Evolutionary conservation across 2,888 invertebrate species (phyloP), one percentile per base, ranked within the genome.

Genomic region (Folsomia manolachei): DNA sequence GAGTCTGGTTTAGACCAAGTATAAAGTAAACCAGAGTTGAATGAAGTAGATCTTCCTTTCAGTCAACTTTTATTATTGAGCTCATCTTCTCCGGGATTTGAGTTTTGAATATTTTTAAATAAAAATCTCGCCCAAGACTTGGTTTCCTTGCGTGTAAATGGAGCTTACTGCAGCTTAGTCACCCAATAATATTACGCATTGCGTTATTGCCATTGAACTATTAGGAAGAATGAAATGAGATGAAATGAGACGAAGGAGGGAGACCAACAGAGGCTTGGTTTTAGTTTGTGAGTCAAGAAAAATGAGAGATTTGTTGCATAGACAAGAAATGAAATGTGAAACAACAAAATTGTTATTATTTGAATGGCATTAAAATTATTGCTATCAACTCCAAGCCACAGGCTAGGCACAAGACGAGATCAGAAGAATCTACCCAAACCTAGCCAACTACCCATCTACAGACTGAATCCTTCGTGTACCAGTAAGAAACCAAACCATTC

Each of bases 361-460:
- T 56, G 56, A 56, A 56, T 56, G 56, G 21, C 56, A 56, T 56
- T 56, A 56, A 56, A 56, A 56, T 56, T 56, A 56, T 56, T 56
- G 56, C 56, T 21, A 56, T 56, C 56, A 56, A 56, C 11, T 56
- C 56, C n/a, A 19, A 56, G 56, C 56, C 56, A 56, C 18, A 56
- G 56, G 56, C 56, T 4, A 56, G 56, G 56, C 56, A 56, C 56
- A 56, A 56, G 56, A 56, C 21, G 11, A 56, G 56, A 56, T 56
- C 19, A 56, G n/a, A n/a, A n/a, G n/a, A n/a, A n/a, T n/a, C n/a
- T n/a, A n/a, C n/a, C n/a, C n/a, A n/a, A n/a, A n/a, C n/a, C n/a
- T n/a, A n/a, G n/a, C n/a, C n/a, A n/a, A n/a, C n/a, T n/a, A n/a
- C n/a, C n/a, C n/a, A n/a, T n/a, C n/a, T n/a, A n/a, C n/a, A n/a